Base-by-base conservation (phyloP, 2,888 invertebrate genomes). In the Drosophila mercatorum region DNA sequence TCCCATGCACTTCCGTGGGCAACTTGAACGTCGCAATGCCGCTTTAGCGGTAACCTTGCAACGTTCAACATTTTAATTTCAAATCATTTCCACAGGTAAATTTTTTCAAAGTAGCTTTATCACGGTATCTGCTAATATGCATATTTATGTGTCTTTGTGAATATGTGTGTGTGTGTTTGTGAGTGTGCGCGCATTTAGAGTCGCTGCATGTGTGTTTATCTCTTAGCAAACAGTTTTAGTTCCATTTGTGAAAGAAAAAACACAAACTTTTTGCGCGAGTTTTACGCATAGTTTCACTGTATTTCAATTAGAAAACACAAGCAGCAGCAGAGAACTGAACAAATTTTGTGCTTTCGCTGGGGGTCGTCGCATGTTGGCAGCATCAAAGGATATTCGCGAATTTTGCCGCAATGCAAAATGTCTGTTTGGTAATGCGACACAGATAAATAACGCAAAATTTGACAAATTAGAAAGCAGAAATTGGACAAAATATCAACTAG, bases 281-380 rank as follows among this genome's bases (percentile, higher is more conserved):
- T 87, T 72, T 31, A 75, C 77, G 74, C 88, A 80, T 58, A 75
- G 80, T 76, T 83, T 74, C 56, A 59, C 78, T 59, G 76, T 38
- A 82, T 84, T 80, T 84, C 78, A 84, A 88, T 88, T 83, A 84
- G 63, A 70, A 71, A 73, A 57, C 44, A 46, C 38, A 44, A 28
- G 26, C 36, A 40, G 47, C 59, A 51, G 34, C 55, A 46, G 49
- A 43, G 40, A 34, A 10, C 34, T 40, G 34, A 58, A 51, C 53
- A 47, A 10, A 47, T 59, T 22, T 53, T 49, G 12, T 8, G 11
- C 10, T 43, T 44, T 65, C 10, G 41, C 38, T 38, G 28, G 26
- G 12, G 49, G n/a, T n/a, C 28, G 14, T 10, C 5, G 14, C 47
- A 14, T 26, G 14, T 22, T 22, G 22, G 22, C 22, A 22, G 22